Percentiles rank a stretch among this genome's conserved stretches.
Conservation (phyloP, 2,888 invertebrate species). For the Dryobota labecula region DNA sequence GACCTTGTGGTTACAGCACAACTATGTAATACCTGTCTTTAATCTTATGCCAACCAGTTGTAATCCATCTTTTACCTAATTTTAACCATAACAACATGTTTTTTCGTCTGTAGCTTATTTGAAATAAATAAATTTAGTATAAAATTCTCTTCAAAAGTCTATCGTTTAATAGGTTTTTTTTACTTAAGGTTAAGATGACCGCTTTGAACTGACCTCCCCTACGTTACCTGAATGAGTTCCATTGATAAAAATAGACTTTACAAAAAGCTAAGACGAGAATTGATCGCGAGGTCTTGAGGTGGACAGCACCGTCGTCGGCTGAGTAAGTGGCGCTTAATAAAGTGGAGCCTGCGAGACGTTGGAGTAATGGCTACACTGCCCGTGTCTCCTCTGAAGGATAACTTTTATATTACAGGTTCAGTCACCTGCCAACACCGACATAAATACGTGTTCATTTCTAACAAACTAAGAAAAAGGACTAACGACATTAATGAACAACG, state of each 20-base stretch:
- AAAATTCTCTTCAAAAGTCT: too few relatives aligned
- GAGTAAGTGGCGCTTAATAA: slow-evolving; percentile 69
- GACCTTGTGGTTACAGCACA: too few relatives aligned
- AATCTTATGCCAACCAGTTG: too few relatives aligned
- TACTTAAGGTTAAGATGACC: too few relatives aligned
- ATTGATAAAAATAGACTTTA: slow-evolving; percentile 56
- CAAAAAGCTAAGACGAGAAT: slow-evolving; percentile 50
- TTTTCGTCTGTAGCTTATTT: too few relatives aligned
- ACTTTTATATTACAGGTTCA: slow-evolving; percentile 67
- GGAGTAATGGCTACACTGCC: slow-evolving; percentile 54
- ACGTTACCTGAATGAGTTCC: slow-evolving; percentile 35
- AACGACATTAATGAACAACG: slow-evolving; percentile 45
- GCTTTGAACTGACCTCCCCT: too few relatives aligned
- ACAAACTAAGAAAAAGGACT: slow-evolving; percentile 37
- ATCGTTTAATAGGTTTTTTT: too few relatives aligned
- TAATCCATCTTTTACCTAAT: too few relatives aligned
- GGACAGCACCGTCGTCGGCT: slow-evolving; percentile 48
- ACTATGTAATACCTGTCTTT: too few relatives aligned
- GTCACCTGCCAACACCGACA: slow-evolving; percentile 42
- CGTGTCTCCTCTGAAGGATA: slow-evolving; percentile 61
- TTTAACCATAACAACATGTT: too few relatives aligned
- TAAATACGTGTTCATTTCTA: slow-evolving; percentile 29
- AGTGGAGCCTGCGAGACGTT: slow-evolving; percentile 27
- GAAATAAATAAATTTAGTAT: too few relatives aligned
- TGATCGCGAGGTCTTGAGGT: slow-evolving; percentile 46